A percentile compares a stretch with the other conserved stretches of the same genome.
Evolutionary conservation across 2,113 vertebrate genomes (phyloP).

Genomic region (Sarotherodon lohbergeri): DNA sequence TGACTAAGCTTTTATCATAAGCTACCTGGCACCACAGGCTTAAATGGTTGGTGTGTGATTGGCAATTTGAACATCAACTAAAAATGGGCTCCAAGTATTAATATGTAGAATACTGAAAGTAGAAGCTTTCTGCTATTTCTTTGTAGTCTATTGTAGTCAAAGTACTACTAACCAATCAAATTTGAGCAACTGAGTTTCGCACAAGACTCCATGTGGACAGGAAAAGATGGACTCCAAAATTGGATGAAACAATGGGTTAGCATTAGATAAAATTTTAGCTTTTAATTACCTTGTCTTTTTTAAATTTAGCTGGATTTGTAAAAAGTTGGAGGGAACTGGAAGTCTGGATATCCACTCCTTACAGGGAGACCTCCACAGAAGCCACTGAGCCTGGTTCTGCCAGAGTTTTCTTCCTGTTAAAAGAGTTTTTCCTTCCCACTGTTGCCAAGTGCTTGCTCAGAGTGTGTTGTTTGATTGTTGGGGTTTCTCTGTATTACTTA

Average conservation of each 20-base stretch:
- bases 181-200: background rate
- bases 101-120: background rate
- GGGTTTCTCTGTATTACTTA: background rate
- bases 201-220: background rate
- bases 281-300: background rate
- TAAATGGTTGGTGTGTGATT: background rate
- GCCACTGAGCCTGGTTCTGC: background rate
- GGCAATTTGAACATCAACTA: background rate
- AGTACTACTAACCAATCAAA: background rate
- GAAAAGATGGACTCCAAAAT: background rate
- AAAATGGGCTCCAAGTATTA: background rate
- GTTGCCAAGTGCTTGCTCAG: background rate
- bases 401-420: background rate
- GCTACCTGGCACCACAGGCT: background rate
- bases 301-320: background rate
- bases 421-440: background rate
- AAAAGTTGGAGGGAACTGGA: background rate
- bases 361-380: background rate
- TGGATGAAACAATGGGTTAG: background rate
- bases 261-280: rapidly evolving
- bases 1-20: background rate
- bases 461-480: background rate
- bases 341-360: background rate
- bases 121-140: background rate
- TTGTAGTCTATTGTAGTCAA: background rate